phyloP scores from a whole-genome alignment of 2,797 vertebrate species.

The Bovichtus diacanthus region DNA sequence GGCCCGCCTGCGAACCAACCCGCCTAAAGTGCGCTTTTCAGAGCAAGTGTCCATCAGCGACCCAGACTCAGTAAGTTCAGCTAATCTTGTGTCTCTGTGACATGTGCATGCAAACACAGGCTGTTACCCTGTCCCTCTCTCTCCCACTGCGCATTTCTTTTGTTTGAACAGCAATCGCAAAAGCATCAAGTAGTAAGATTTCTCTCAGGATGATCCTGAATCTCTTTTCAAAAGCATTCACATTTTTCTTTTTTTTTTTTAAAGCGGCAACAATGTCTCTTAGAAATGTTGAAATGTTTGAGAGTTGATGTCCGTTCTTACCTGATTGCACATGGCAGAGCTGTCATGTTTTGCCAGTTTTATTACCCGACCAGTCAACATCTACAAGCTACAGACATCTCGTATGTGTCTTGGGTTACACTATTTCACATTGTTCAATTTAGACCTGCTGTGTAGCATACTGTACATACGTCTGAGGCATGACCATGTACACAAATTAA shows the following conservation, averaged over 20 bases:
- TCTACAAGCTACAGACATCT: slow-evolving; percentile 6
- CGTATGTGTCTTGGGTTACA: background rate
- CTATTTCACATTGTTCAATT: background rate
- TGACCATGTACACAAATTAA: background rate
- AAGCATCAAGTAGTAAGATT: slow-evolving; percentile 34
- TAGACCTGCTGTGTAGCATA: background rate
- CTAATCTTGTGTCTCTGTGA: slow-evolving; percentile 31
- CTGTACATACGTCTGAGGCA: background rate
- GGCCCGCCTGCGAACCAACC: slow-evolving; percentile 95
- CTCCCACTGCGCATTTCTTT: slow-evolving; percentile 5
- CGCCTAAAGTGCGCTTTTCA: slow-evolving; percentile 97
- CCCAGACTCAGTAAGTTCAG: slow-evolving; percentile 92
- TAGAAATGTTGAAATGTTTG: slow-evolving; percentile 8
- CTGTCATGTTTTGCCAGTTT: background rate
- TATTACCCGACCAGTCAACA: slow-evolving; percentile 1
- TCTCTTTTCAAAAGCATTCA: slow-evolving; percentile 34
- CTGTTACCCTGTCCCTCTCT: background rate
- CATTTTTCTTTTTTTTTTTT: no score
- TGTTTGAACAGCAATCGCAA: slow-evolving; percentile 21
- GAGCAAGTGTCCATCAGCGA: slow-evolving; percentile 97
- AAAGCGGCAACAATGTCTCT: slow-evolving; percentile 11
- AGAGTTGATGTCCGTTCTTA: background rate
- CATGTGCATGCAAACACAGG: slow-evolving; percentile 14
- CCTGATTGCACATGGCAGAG: background rate
- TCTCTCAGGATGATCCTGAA: slow-evolving; percentile 15